A percentile compares a stretch with the other conserved stretches of the same genome.
These are phyloP conservation scores for Colistium nudipinnis DNA, from an alignment of 2,113 vertebrate genomes.

Conservation along the genomic window DNA sequence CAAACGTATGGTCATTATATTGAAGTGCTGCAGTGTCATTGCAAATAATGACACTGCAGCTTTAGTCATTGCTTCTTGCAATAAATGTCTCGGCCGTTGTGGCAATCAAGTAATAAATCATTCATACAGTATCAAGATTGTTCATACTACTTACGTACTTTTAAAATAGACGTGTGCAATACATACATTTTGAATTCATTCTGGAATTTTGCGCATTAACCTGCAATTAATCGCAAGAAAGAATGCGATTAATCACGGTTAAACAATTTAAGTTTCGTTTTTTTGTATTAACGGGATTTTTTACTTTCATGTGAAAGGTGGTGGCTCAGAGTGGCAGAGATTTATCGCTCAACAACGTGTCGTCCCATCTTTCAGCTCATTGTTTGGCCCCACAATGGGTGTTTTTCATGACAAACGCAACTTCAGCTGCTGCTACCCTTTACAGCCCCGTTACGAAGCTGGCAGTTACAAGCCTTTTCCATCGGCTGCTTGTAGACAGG, in stretches of 20 bases:
- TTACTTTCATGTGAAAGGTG: neutral
- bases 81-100: too few species aligned
- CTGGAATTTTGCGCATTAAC: too few species aligned
- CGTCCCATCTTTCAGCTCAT: neutral
- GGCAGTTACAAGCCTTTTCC: slow-evolving; percentile 19
- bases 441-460: neutral
- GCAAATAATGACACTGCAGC: neutral
- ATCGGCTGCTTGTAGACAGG: slow-evolving; percentile 5
- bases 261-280: too few species aligned
- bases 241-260: too few species aligned
- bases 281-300: too few species aligned
- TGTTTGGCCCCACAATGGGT: neutral
- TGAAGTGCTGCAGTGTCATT: too few species aligned
- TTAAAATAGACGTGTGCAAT: too few species aligned
- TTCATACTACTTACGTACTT: too few species aligned
- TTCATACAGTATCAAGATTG: too few species aligned
- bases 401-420: neutral
- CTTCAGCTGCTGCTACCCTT: neutral
- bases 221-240: too few species aligned
- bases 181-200: too few species aligned
- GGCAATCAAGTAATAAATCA: too few species aligned
- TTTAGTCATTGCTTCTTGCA: neutral
- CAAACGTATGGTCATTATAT: neutral
- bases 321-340: neutral
- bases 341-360: neutral